Evolutionary conservation across 2,797 vertebrate genomes (phyloP).

Genomic region (Phaenicophaeus curvirostris): DNA sequence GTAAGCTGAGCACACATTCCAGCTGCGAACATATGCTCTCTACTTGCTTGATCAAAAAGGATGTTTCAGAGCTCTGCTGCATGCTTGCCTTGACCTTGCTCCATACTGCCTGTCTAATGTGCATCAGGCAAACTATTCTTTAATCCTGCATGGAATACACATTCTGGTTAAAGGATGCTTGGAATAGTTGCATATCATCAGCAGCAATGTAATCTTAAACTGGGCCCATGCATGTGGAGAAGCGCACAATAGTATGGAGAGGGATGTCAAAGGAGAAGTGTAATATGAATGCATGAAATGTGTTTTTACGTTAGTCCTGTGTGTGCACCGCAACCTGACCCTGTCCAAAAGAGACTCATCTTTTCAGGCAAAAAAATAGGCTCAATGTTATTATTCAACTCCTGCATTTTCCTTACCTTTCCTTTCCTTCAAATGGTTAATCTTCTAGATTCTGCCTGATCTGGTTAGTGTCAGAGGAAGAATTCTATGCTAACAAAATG

Average conservation of each 20-base stretch:
- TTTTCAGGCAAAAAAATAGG: background rate
- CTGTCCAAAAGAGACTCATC: background rate
- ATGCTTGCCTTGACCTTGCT: conserved; percentile 65
- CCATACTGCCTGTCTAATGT: conserved; percentile 14
- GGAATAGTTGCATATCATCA: conserved; percentile 30
- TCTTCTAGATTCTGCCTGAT: background rate
- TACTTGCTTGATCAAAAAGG: conserved; percentile 49
- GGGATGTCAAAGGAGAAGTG: background rate
- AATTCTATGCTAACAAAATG: conserved; percentile 45
- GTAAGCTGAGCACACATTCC: conserved; percentile 54
- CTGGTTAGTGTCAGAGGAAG: background rate
- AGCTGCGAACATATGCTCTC: conserved; percentile 48
- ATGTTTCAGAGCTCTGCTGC: conserved; percentile 47
- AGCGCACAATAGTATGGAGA: background rate
- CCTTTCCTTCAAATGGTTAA: background rate
- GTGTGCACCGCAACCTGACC: background rate
- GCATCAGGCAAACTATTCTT: conserved; percentile 37
- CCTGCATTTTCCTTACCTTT: background rate
- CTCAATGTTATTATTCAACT: background rate
- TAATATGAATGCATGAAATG: background rate
- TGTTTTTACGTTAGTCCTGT: background rate
- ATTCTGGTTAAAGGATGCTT: conserved; percentile 44
- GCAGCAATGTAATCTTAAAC: background rate
- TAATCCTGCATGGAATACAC: conserved; percentile 21
- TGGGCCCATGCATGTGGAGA: background rate